A percentile compares a stretch with the other conserved stretches of the same genome.
phyloP scores from a whole-genome alignment of 1,140 invertebrate species.

The Lycorma delicatula region DNA sequence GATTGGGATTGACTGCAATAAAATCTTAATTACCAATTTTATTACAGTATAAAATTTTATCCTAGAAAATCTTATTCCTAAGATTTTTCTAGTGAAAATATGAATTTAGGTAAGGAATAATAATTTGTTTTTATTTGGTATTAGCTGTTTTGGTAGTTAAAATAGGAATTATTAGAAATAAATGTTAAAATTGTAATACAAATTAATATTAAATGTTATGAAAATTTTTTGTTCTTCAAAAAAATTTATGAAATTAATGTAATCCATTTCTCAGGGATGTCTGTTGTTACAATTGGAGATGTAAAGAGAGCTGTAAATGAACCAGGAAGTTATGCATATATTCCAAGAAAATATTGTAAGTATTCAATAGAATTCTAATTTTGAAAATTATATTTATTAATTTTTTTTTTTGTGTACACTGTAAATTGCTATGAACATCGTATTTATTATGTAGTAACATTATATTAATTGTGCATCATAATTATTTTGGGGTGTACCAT shows the following conservation, averaged over 20 bases:
- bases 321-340: conserved; percentile 63
- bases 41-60: too few relatives aligned
- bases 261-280: neutral
- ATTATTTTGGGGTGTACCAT: conserved; percentile 2
- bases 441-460: neutral
- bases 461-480: conserved; percentile 15
- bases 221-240: too few relatives aligned
- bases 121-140: too few relatives aligned
- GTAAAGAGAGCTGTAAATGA: conserved; percentile 54
- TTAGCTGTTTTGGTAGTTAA: too few relatives aligned
- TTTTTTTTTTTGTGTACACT: conserved; percentile 18
- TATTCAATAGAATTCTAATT: conserved; percentile 31
- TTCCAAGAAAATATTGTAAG: conserved; percentile 78
- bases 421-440: neutral
- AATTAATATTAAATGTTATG: too few relatives aligned
- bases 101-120: too few relatives aligned
- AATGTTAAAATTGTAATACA: too few relatives aligned
- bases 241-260: neutral
- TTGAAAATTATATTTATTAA: conserved; percentile 21
- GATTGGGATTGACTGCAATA: too few relatives aligned
- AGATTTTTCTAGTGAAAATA: too few relatives aligned
- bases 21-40: too few relatives aligned
- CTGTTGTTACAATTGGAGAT: conserved; percentile 60
- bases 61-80: too few relatives aligned
- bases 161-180: too few relatives aligned